Conservation (phyloP, 1,140 invertebrate species). For the Panagrolaimus sp. region DNA sequence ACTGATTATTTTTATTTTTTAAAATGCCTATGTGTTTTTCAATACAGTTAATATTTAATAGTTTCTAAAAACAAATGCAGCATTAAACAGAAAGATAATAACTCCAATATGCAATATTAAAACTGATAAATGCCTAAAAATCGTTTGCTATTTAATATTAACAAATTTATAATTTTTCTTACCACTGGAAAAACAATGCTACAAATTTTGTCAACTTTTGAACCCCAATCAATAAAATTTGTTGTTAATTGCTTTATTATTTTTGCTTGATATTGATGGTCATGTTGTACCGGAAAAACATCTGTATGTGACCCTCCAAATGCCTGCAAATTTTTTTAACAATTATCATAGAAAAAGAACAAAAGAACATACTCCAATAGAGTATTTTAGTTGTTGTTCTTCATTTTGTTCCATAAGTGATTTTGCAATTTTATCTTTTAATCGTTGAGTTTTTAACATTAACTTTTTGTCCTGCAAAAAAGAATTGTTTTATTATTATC, state of each 20-base stretch:
- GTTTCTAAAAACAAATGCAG: no score
- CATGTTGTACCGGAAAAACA: no score
- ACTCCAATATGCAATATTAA: slow-evolving; percentile 13
- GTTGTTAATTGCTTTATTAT: background rate
- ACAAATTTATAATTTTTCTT: background rate
- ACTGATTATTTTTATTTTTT: no score
- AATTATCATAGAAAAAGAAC: no score
- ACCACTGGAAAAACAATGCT: slow-evolving; percentile 1
- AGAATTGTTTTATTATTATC: no score
- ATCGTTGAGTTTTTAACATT: background rate
- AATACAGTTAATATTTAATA: no score
- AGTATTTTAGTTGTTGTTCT: no score
- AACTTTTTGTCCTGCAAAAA: slow-evolving; percentile 12
- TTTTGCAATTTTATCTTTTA: background rate
- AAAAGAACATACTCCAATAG: no score
- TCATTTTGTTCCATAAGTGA: background rate
- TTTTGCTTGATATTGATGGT: background rate
- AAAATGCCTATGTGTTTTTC: no score
- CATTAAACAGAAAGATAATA: background rate
- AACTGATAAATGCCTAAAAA: background rate
- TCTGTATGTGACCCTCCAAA: no score
- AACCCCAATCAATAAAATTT: slow-evolving; percentile 9
- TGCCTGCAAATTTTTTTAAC: no score
- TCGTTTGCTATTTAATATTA: no score
- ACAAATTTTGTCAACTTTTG: background rate